Percentiles rank a stretch among this genome's conserved stretches.
Evolutionary conservation across 1,140 invertebrate species (phyloP).

Genomic region (Heliconius hewitsoni): DNA sequence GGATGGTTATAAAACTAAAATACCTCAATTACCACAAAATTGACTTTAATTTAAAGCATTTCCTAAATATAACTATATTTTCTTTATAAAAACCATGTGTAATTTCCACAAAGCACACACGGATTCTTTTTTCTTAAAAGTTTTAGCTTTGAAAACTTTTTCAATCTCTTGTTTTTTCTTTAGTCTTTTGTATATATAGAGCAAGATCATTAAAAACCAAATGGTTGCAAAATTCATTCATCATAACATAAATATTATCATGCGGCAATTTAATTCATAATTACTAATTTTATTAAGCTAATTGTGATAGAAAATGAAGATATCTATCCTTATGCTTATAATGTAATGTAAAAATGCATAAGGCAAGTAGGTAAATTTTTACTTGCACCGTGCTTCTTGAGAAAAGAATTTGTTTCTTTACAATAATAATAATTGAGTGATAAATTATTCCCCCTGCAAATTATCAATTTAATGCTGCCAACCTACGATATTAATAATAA

Average conservation of each 20-base stretch:
- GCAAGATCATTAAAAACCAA: too few relatives aligned
- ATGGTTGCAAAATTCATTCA: too few relatives aligned
- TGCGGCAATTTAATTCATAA: too few relatives aligned
- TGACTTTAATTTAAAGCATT: not conserved
- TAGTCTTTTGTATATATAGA: not conserved
- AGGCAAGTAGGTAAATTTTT: too few relatives aligned
- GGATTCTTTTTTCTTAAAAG: not conserved
- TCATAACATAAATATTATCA: too few relatives aligned
- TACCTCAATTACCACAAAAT: conserved; percentile 51
- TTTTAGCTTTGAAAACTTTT: not conserved
- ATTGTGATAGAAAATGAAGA: too few relatives aligned
- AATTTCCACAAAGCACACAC: not conserved
- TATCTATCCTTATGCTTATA: too few relatives aligned
- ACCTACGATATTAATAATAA: not conserved
- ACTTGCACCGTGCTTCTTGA: too few relatives aligned
- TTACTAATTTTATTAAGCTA: too few relatives aligned
- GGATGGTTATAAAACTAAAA: conserved; percentile 52
- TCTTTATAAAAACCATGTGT: not conserved
- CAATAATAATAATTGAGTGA: too few relatives aligned
- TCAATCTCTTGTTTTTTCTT: not conserved
- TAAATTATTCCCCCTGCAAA: not conserved
- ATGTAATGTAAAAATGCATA: too few relatives aligned
- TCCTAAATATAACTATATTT: conserved; percentile 7
- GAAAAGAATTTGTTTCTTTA: too few relatives aligned
- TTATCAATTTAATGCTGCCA: not conserved